Base-by-base conservation (phyloP, 2,888 invertebrate species). In the Sisyra nigra region DNA sequence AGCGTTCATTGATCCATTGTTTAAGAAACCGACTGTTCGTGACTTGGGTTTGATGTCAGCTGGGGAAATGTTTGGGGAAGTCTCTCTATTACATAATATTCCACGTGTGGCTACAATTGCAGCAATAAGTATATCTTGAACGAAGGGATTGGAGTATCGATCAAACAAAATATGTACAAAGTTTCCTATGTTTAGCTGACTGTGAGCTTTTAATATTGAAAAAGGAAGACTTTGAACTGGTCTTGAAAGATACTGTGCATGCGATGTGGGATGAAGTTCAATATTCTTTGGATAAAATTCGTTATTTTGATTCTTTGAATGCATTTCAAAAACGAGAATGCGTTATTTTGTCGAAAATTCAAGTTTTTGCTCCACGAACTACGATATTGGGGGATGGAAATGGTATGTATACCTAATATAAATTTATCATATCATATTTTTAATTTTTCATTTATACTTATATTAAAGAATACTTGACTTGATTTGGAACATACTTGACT, bases 31-130 rank as follows among this genome's bases (percentile, higher is more conserved):
- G 39, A 54, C 67, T 1, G 65, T 65, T 0, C 58, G 64, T n/a
- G 68, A 71, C n/a, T 58, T 72, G 6, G 72, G 71, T 4, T 54
- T 54, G 1, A 65, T 76, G 59, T 65, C 65, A 19, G 48, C 68
- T 1, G 79, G 78, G 0, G 72, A 72, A 42, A 71, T 72, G 66
- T 78, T 80, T 50, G 80, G 80, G 1, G 77, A 80, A 58, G 69
- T 76, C n/a, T 74, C 76, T 1, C 56, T 80, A 32, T 55, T 80
- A 41, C 75, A 78, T 49, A 66, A 67, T 17, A 68, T 74, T 36
- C 67, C 67, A 4, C 66, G 79, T 53, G 70, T 72, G 7, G 73
- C 74, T 13, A 77, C 78, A 1, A 68, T 71, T 44, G 67, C 67
- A 7, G 74, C 74, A 18, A 53, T 55, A 45, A 69, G 73, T 73